A percentile compares a stretch with the other conserved stretches of the same genome.
Evolutionary conservation across 2,888 invertebrate species (phyloP).

Genomic region (Drosophila sordidula): DNA sequence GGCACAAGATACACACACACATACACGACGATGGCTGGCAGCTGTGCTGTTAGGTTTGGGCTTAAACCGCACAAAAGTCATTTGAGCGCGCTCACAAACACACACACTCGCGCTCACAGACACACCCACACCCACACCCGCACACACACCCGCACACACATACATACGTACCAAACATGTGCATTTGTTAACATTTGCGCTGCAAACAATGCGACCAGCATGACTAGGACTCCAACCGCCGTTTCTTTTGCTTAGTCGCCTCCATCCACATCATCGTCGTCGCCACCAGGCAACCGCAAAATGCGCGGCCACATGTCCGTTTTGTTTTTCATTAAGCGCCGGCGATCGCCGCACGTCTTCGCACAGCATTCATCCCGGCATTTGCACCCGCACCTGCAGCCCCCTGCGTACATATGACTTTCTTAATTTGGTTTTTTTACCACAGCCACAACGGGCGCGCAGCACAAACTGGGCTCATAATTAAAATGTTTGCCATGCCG

Average conservation of each 20-base stretch:
- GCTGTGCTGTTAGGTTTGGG: constrained; percentile 50
- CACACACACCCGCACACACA: constrained; percentile 6
- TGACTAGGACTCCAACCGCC: constrained; percentile 25
- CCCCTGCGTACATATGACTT: constrained; percentile 41
- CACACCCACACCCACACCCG: constrained; percentile 1
- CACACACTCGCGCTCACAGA: constrained; percentile 28
- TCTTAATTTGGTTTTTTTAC: constrained; percentile 61
- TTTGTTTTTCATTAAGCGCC: constrained; percentile 51
- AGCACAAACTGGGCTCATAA: constrained; percentile 63
- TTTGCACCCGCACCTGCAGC: constrained; percentile 15
- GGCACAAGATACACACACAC: constrained; percentile 22
- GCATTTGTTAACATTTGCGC: constrained; percentile 43
- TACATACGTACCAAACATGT: constrained; percentile 9
- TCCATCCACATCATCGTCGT: constrained; percentile 15
- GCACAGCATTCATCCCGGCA: constrained; percentile 20
- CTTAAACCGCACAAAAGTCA: constrained; percentile 82
- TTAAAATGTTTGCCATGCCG: constrained; percentile 69
- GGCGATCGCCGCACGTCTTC: constrained; percentile 43
- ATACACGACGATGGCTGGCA: constrained; percentile 24
- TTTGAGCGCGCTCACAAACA: constrained; percentile 78
- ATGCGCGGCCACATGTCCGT: constrained; percentile 71
- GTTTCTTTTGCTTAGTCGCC: constrained; percentile 48
- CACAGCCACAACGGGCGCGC: constrained; percentile 46
- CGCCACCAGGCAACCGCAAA: constrained; percentile 62
- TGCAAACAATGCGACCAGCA: constrained; percentile 41